Evolutionary conservation across 92 coral and sea anemone genomes (phyloP), one percentile per base, ranked within the genome.

Genomic region (Parazoanthus darwini): DNA sequence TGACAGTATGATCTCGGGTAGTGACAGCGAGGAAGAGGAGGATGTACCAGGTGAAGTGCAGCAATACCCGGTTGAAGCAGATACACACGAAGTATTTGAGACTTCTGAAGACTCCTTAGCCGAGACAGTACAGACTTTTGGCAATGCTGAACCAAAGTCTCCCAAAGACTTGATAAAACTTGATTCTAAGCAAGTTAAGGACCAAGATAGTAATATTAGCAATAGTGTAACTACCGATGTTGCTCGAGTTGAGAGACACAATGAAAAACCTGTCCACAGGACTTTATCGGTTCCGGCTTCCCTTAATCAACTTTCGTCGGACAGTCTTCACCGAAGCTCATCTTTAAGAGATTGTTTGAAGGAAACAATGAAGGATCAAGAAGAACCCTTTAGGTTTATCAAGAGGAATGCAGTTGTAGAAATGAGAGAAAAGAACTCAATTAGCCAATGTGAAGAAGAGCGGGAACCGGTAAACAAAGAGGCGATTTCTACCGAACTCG

Each of bases 1-100:
- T 84, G 87, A 84, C 4, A 84, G 87, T 50, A 84, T 70, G 77
- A 84, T 38, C 37, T 84, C 87, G 11, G 44, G 77, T 29, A 71
- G 87, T 29, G 87, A 83, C 65, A 76, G 79, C 35, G 79, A 76
- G 25, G 46, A 25, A 6, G 78, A 71, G 0, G 87, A 84, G 6
- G 78, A 82, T 42, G 77, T 0, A 15, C 5, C 16, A 38, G n/a
- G 78, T 46, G 78, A 70, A 36, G 68, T 71, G 48, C 66, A 25
- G 15, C 66, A 8, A 8, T 46, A 9, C 35, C 35, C 79, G 9
- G 23, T 5, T 39, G 79, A 39, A 9, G 5, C 46, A 44, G 79
- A 76, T 3, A 76, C 79, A 25, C 25, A 37, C 1, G 42, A 84
- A 26, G 78, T 70, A 13, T 29, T 29, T 48, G 68, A 71, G 39